These are phyloP conservation scores for Dolichomitus sp. DNA, from an alignment of 2,888 invertebrate species.

Conservation along the genomic window DNA sequence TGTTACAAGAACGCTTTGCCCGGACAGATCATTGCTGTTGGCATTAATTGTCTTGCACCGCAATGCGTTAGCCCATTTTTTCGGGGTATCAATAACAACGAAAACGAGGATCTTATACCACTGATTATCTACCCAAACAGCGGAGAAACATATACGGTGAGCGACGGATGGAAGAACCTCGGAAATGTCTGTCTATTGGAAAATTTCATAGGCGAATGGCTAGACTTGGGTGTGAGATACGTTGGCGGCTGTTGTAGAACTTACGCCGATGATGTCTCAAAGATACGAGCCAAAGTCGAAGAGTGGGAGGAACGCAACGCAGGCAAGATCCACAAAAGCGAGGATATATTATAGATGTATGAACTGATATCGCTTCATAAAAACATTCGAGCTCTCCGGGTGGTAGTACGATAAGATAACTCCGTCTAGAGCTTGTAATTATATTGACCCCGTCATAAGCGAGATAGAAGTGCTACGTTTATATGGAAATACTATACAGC, in stretches of 20 bases:
- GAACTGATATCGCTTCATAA: constrained; percentile 7
- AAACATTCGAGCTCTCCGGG: neutral
- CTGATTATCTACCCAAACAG: constrained; percentile 97
- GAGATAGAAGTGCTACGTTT: neutral
- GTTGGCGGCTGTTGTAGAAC: constrained; percentile 97
- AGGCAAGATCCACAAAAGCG: neutral
- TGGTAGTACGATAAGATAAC: constrained; percentile 4
- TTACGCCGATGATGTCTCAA: constrained; percentile 92
- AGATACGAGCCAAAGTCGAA: constrained; percentile 89
- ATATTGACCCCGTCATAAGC: neutral
- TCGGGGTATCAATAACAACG: constrained; percentile 87
- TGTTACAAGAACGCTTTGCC: constrained; percentile 88
- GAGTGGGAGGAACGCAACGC: constrained; percentile 80
- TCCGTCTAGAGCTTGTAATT: neutral
- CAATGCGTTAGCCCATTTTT: constrained; percentile 89
- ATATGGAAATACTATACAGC: neutral
- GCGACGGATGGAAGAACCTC: constrained; percentile 87
- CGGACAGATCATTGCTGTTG: constrained; percentile 93
- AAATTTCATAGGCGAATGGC: constrained; percentile 92
- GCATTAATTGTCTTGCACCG: constrained; percentile 95
- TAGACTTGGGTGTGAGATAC: constrained; percentile 92
- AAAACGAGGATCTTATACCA: constrained; percentile 87
- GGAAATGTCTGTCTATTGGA: constrained; percentile 92
- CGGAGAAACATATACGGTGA: constrained; percentile 92
- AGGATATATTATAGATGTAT: constrained; percentile 13